phyloP scores from a whole-genome alignment of 2,797 vertebrate genomes.

The Simalia tracyae region DNA sequence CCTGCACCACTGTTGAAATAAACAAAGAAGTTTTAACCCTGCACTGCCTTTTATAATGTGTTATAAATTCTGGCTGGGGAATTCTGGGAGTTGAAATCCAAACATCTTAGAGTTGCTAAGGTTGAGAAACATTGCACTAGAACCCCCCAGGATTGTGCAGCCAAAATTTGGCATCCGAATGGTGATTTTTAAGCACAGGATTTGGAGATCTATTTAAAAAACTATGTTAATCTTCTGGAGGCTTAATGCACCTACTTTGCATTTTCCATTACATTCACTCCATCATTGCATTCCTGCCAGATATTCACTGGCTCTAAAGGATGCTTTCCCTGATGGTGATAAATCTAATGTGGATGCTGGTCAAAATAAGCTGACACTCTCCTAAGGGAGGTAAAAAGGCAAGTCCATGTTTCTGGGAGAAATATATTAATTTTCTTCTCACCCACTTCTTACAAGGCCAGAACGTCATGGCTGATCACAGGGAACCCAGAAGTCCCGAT shows the following conservation, averaged over 20 bases:
- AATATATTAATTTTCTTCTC: background rate
- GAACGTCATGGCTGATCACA: background rate
- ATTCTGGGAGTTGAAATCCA: background rate
- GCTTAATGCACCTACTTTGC: background rate
- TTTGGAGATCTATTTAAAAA: background rate
- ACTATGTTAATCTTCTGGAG: background rate
- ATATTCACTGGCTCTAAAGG: background rate
- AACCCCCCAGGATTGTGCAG: background rate
- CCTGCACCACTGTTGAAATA: background rate
- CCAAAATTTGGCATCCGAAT: background rate
- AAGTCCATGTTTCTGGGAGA: background rate
- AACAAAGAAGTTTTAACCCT: fast-evolving
- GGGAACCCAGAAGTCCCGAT: background rate
- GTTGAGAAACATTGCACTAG: background rate
- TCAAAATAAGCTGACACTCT: background rate
- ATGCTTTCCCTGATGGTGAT: background rate
- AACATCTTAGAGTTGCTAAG: background rate
- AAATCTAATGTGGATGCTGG: background rate
- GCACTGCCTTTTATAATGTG: background rate
- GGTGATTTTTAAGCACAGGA: background rate
- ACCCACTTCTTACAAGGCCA: background rate
- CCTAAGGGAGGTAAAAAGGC: background rate
- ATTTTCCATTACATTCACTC: background rate
- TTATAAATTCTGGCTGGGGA: background rate
- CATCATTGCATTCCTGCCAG: background rate